phyloP scores from a whole-genome alignment of 2,888 invertebrate genomes.

The Dasysyrphus tricinctus region DNA sequence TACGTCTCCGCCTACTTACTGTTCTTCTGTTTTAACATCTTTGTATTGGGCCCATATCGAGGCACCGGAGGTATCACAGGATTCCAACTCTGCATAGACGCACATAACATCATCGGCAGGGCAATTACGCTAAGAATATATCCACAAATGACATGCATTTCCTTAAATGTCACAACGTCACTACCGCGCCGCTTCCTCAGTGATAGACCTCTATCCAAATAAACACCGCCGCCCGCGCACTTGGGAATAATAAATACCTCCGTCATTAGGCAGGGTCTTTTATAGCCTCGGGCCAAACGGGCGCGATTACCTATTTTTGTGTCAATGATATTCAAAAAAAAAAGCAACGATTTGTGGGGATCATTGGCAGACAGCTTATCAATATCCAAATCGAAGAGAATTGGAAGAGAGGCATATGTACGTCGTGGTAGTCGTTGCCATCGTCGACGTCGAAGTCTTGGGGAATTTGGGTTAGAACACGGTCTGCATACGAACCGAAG shows the following conservation, averaged over 20 bases:
- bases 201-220: conserved; percentile 37
- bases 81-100: conserved; percentile 72
- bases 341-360: conserved; percentile 56
- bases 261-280: conserved; percentile 75
- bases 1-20: conserved; percentile 78
- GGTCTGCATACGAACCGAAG: conserved; percentile 72
- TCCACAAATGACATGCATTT: conserved; percentile 59
- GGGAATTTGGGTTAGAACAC: conserved; percentile 73
- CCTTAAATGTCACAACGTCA: conserved; percentile 48
- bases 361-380: conserved; percentile 74
- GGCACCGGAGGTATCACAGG: conserved; percentile 79
- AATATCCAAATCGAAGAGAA: conserved; percentile 74
- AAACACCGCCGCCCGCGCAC: conserved; percentile 69
- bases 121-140: conserved; percentile 66
- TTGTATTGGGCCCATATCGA: conserved; percentile 80
- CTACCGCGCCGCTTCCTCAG: conserved; percentile 26
- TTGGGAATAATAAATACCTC: conserved; percentile 77
- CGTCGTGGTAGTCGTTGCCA: conserved; percentile 35
- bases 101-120: conserved; percentile 49
- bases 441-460: conserved; percentile 22
- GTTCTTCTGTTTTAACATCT: conserved; percentile 81
- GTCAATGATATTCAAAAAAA: conserved; percentile 73
- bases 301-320: conserved; percentile 68
- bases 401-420: conserved; percentile 67
- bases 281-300: conserved; percentile 76